Percentiles rank a stretch among this genome's conserved stretches.
Conservation (phyloP, 2,888 invertebrate genomes). For the Lasioglossum zephyrum region DNA sequence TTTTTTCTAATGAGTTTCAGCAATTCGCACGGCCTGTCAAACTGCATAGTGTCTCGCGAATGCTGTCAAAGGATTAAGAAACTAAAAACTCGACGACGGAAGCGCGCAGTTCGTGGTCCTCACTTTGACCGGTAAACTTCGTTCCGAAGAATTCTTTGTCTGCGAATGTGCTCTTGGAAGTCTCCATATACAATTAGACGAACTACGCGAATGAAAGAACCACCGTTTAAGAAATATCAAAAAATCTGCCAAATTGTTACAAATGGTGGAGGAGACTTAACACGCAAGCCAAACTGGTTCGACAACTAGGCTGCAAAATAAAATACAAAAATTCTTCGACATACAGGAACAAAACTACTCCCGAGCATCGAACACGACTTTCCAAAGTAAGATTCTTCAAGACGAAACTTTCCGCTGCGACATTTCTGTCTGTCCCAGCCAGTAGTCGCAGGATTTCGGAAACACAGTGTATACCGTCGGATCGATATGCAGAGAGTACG, state of each 20-base stretch:
- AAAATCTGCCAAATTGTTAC: background rate
- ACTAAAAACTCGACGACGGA: background rate
- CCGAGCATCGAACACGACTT: background rate
- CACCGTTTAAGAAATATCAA: background rate
- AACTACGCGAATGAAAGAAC: no score
- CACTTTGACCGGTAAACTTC: background rate
- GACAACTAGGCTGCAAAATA: background rate
- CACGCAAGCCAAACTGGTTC: background rate
- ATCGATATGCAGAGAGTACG: conserved; percentile 7
- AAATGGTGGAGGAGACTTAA: background rate
- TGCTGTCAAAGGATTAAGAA: background rate
- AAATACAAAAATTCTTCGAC: background rate
- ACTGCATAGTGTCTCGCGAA: background rate
- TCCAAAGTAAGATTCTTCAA: background rate
- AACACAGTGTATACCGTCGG: background rate
- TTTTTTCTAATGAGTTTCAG: background rate
- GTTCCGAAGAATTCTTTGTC: background rate
- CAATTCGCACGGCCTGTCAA: background rate
- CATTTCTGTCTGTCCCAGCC: background rate
- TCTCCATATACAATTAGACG: no score
- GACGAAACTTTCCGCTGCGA: background rate
- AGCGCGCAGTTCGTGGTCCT: background rate
- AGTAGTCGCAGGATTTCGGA: conserved; percentile 14
- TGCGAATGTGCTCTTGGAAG: background rate
- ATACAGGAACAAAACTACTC: background rate